Conservation (phyloP, 2,113 vertebrate species). For the Etheostoma cragini region DNA sequence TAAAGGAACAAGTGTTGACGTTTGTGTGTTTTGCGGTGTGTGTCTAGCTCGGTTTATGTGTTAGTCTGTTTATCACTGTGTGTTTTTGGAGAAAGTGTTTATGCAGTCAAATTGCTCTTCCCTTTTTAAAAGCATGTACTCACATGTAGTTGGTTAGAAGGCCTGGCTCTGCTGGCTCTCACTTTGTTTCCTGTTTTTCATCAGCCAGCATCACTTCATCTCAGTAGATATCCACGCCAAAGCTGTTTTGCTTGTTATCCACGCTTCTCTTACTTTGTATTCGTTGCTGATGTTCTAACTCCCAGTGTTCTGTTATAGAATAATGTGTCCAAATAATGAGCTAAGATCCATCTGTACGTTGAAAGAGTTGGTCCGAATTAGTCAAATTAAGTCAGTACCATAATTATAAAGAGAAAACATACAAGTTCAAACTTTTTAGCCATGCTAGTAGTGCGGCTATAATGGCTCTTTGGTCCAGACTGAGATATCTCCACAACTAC, state of each 20-base stretch:
- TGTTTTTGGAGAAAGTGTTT: conserved; percentile 69
- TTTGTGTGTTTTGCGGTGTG: conserved; percentile 43
- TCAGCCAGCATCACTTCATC: conserved; percentile 16
- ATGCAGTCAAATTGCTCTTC: conserved; percentile 46
- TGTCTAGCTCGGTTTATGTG: conserved; percentile 43
- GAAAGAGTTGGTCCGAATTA: background rate
- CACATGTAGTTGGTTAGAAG: conserved; percentile 40
- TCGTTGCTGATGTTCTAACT: background rate
- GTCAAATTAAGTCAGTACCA: background rate
- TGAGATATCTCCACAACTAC: background rate
- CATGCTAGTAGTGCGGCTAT: background rate
- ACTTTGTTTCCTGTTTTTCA: conserved; percentile 24
- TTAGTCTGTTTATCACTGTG: conserved; percentile 60
- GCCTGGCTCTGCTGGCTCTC: conserved; percentile 11
- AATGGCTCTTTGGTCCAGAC: background rate
- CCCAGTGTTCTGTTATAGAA: background rate
- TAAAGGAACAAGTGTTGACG: conserved; percentile 7
- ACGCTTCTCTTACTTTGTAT: background rate
- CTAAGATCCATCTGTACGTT: background rate
- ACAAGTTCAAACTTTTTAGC: background rate
- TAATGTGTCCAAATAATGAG: background rate
- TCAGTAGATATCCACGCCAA: conserved; percentile 19
- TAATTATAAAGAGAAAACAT: too few species aligned
- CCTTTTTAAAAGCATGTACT: conserved; percentile 36
- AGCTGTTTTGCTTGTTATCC: background rate